phyloP scores from a whole-genome alignment of 2,888 invertebrate species.

The Plusia festucae region DNA sequence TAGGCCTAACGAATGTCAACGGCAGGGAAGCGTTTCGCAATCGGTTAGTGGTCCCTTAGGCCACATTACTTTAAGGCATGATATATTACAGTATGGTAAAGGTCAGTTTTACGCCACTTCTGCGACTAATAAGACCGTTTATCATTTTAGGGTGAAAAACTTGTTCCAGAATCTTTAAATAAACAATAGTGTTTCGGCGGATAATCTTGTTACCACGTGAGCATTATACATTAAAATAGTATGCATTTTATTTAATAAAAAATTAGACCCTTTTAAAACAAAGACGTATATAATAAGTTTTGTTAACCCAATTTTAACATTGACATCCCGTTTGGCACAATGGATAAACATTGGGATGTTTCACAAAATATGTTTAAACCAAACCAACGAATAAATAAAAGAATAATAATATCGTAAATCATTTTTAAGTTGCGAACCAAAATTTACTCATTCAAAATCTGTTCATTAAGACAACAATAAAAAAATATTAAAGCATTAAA shows the following conservation, averaged over 20 bases:
- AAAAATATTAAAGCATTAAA: slow-evolving; percentile 3
- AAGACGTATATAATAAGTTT: too few species aligned
- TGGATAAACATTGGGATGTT: too few species aligned
- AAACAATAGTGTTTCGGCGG: slow-evolving; percentile 10
- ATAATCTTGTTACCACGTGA: too few species aligned
- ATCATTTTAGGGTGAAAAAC: slow-evolving; percentile 40
- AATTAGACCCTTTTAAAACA: too few species aligned
- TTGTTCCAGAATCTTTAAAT: slow-evolving; percentile 20
- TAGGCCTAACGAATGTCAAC: slow-evolving; percentile 45
- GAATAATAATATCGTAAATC: too few species aligned
- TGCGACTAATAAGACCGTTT: slow-evolving; percentile 41
- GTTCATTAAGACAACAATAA: not conserved
- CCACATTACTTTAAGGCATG: slow-evolving; percentile 47
- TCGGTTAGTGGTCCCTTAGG: slow-evolving; percentile 56
- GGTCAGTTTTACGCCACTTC: slow-evolving; percentile 51
- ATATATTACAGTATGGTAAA: slow-evolving; percentile 49
- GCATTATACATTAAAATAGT: too few species aligned
- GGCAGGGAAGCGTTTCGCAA: slow-evolving; percentile 46
- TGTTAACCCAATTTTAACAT: too few species aligned
- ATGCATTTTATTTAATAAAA: too few species aligned
- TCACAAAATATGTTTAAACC: too few species aligned
- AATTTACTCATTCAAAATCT: not conserved
- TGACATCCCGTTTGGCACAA: too few species aligned
- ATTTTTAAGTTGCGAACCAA: too few species aligned
- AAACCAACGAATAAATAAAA: too few species aligned